Percentiles rank a stretch among this genome's conserved stretches.
These are phyloP conservation scores for Morpho deidamia DNA, from an alignment of 2,888 invertebrate species.

Conservation along the genomic window DNA sequence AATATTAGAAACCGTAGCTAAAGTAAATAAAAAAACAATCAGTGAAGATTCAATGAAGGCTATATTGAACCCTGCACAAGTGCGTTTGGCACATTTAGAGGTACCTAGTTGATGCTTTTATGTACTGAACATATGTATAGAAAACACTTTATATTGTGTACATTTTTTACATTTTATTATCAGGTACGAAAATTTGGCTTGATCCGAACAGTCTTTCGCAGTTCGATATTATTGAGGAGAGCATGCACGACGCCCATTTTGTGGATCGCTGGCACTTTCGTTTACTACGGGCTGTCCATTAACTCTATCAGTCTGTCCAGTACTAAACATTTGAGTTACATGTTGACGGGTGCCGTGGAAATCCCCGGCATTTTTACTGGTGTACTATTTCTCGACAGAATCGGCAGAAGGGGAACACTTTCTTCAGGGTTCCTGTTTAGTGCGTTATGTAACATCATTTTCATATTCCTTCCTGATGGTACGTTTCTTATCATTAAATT, in stretches of 20 bases:
- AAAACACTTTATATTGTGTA: too few relatives aligned
- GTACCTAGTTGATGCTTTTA: background rate
- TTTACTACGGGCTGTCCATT: slow-evolving; percentile 82
- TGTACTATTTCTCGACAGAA: slow-evolving; percentile 73
- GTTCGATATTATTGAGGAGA: slow-evolving; percentile 67
- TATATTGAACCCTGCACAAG: background rate
- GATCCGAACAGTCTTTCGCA: slow-evolving; percentile 57
- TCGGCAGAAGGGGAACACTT: slow-evolving; percentile 79
- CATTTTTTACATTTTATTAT: too few relatives aligned
- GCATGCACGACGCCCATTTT: slow-evolving; percentile 77
- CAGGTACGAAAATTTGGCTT: slow-evolving; percentile 15
- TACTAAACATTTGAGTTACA: slow-evolving; percentile 81
- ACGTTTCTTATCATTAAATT: slow-evolving; percentile 22
- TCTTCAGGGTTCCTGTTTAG: slow-evolving; percentile 61
- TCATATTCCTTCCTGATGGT: slow-evolving; percentile 25
- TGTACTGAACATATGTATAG: too few relatives aligned
- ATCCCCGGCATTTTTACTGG: slow-evolving; percentile 83
- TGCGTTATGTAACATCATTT: slow-evolving; percentile 23
- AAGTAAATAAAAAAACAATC: slow-evolving; percentile 73
- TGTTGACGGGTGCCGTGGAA: slow-evolving; percentile 79
- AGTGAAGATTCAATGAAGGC: slow-evolving; percentile 63
- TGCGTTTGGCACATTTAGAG: background rate
- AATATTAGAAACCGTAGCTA: slow-evolving; percentile 50
- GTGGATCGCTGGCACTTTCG: slow-evolving; percentile 82
- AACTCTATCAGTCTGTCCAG: slow-evolving; percentile 82